Base-by-base conservation (phyloP, 2,888 invertebrate species). In the Dexiosoma caninum region DNA sequence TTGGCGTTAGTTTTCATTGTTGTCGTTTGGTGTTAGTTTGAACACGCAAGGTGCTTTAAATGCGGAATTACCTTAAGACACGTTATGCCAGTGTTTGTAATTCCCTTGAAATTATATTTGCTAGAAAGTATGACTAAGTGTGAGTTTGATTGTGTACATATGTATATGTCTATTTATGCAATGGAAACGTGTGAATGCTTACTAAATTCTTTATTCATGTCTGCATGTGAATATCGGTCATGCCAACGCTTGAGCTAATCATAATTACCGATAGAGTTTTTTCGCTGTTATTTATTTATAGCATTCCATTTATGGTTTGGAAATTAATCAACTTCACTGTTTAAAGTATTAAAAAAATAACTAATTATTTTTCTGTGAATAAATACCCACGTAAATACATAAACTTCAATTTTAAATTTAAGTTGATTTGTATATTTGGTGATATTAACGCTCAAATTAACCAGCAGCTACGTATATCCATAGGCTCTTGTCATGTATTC, bases 11-110 rank as follows among this genome's bases (percentile, higher is more conserved):
- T 62, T 37, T 76, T 70, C 51, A 49, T 53, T 70, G 59, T 83
- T 72, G 53, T 74, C 59, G 69, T 66, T 70, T 81, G 83, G 81
- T 84, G 86, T 86, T 87, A 86, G 85, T 87, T 85, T 85, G 84
- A 87, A 87, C 88, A 87, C 86, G 87, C 86, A 85, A 87, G 85
- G 85, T 84, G 86, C 83, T 83, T 83, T 82, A 62, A 55, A 84
- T 85, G 87, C 87, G 83, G 85, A 85, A 87, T 87, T 85, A 84
- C 83, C 72, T 64, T 70, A 59, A 82, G 83, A 85, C 87, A 87
- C 88, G 87, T 87, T 84, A 87, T 80, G 80, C 70, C 60, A 71
- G 64, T 49, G 42, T 51, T 35, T 70, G 30, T 21, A 40, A 55
- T 66, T 59, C 42, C 10, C 10, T 37, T 46, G n/a, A 16, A 42